Base-by-base conservation (phyloP, 2,888 invertebrate species). In the Caenorhabditis sp. region DNA sequence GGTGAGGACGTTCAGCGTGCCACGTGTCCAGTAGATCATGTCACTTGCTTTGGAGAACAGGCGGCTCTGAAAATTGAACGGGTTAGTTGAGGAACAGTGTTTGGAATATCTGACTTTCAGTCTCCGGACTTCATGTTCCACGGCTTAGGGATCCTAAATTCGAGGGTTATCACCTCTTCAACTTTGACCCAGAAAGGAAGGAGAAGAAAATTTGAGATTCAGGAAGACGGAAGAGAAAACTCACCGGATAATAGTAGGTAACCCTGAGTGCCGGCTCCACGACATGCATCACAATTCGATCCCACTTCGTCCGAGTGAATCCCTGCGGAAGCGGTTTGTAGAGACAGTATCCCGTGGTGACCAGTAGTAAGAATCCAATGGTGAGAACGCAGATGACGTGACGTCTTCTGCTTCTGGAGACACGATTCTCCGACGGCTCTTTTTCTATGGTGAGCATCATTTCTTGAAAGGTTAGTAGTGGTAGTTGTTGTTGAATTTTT, bases 221-320 rank as follows among this genome's bases (percentile, higher is more conserved):
- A n/a, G n/a, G n/a, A n/a, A n/a, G n/a, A n/a, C n/a, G n/a, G n/a
- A n/a, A n/a, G n/a, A n/a, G 35, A 26, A 19, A 31, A 70, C 82
- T 56, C 22, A 88, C 90, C 76, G 90, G 90, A 73, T 88, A 90
- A 56, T 85, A 86, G 74, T 89, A 89, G 24, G 83, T 76, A 6
- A 88, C 58, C 24, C 90, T 82, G 7, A 90, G 84, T 7, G 80
- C 85, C 26, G 87, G 85, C 59, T 90, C 90, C 41, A 87, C 84
- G 22, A 89, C 64, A 72, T 87, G 87, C 84, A 90, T 83, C 2
- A 85, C 84, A 19, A 79, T 8, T 22, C 88, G 80, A 72, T 89
- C 89, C 66, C 86, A 61, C 31, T 74, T 64, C 10, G 80, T 73
- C 16, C 70, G 73, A 8, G 86, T 85, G 64, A 89, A 84, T 28